Evolutionary conservation across 2,797 vertebrate species (phyloP).

Genomic region (Myioborus miniatus): DNA sequence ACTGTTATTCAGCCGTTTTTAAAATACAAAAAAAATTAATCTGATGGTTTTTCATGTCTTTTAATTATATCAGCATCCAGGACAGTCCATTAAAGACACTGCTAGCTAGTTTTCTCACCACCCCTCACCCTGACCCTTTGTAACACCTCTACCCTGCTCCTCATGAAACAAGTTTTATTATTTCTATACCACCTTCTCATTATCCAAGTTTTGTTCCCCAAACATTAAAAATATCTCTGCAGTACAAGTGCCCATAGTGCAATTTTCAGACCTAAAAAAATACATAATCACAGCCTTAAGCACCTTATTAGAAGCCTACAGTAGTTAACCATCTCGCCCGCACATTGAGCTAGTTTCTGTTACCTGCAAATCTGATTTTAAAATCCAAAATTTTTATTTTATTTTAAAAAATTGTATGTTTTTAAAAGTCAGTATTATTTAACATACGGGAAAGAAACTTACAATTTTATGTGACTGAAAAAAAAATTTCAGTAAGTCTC

Average conservation of each 20-base stretch:
- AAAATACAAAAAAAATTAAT: slow-evolving; percentile 4
- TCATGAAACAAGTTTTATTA: slow-evolving; percentile 72
- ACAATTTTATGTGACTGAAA: not conserved
- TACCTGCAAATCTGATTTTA: not conserved
- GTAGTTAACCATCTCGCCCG: not conserved
- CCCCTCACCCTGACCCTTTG: slow-evolving; percentile 66
- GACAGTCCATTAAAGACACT: slow-evolving; percentile 86
- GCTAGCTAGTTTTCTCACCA: slow-evolving; percentile 61
- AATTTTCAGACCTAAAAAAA: not conserved
- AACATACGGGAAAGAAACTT: not conserved
- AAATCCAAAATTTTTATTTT: not conserved
- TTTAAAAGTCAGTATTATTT: not conserved
- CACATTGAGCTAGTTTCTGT: not conserved
- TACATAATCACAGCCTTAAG: not conserved
- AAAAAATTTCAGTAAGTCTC: not conserved
- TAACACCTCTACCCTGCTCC: slow-evolving; percentile 76
- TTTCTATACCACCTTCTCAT: slow-evolving; percentile 41
- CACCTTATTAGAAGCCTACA: not conserved
- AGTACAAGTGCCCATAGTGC: not conserved
- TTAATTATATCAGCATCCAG: slow-evolving; percentile 85
- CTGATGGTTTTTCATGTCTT: slow-evolving; percentile 86
- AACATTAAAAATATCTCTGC: not conserved
- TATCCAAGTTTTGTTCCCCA: not conserved
- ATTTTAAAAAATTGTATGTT: not conserved
- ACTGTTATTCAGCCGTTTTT: not conserved